A percentile compares a stretch with the other conserved stretches of the same genome.
Evolutionary conservation across 1,140 invertebrate genomes (phyloP).

Genomic region (Mycetomoellerius zeteki): DNA sequence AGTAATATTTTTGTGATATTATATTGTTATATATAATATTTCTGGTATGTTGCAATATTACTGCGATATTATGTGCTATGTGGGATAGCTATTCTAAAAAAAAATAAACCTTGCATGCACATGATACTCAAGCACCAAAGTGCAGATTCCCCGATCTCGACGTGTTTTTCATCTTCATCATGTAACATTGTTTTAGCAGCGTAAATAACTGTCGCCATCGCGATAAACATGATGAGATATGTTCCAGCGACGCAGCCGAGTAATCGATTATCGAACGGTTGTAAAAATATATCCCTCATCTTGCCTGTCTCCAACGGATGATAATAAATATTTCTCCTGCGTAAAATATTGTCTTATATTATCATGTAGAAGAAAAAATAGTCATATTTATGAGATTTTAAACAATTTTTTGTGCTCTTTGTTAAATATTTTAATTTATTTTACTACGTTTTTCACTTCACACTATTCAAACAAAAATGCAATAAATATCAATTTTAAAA

Average conservation of each 20-base stretch:
- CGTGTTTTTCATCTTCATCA: slow-evolving; percentile 77
- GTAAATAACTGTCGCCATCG: slow-evolving; percentile 86
- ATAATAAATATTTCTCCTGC: slow-evolving; percentile 89
- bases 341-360: slow-evolving; percentile 16
- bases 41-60: no score
- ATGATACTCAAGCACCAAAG: slow-evolving; percentile 89
- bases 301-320: slow-evolving; percentile 88
- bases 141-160: slow-evolving; percentile 87
- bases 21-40: no score
- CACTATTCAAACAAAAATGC: not conserved
- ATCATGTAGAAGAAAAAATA: not conserved
- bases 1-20: no score
- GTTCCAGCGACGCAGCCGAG: slow-evolving; percentile 87
- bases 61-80: no score
- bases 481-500: not conserved
- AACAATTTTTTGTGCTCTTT: not conserved
- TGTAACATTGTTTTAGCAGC: slow-evolving; percentile 79
- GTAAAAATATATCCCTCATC: slow-evolving; percentile 89
- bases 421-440: not conserved
- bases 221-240: slow-evolving; percentile 85
- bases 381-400: not conserved
- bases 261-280: slow-evolving; percentile 88
- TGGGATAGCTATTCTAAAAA: not conserved
- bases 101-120: slow-evolving; percentile 88
- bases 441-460: not conserved